Conservation (phyloP, 2,113 vertebrate species). For the Struthio camelus region DNA sequence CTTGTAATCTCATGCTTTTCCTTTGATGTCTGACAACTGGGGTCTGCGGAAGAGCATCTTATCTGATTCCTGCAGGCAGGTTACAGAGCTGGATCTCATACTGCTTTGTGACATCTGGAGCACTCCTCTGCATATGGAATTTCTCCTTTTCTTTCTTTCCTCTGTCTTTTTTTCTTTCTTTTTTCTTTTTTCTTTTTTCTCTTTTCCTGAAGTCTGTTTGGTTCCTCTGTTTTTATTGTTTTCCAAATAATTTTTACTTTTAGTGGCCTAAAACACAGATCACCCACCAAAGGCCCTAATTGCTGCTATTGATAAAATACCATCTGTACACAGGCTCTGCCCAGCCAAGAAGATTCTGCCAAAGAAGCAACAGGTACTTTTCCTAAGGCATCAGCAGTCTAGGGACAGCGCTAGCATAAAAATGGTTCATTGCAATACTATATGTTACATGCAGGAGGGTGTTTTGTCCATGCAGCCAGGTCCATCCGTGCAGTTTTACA, state of each 20-base stretch:
- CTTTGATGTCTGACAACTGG: neutral
- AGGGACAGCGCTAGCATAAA: neutral
- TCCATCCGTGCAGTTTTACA: neutral
- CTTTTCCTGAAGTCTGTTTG: neutral
- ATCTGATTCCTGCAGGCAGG: conserved; percentile 21
- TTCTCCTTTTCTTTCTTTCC: neutral
- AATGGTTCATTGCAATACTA: neutral
- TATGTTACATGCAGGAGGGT: neutral
- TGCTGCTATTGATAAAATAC: neutral
- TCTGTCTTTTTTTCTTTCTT: fast-evolving
- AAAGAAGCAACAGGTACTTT: neutral
- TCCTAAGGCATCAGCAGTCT: neutral
- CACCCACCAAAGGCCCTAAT: neutral
- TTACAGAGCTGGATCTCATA: neutral
- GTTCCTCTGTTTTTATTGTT: neutral
- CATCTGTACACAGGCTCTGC: neutral
- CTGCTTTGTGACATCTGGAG: conserved; percentile 1
- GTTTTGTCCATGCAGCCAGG: neutral
- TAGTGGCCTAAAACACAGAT: neutral
- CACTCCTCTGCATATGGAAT: neutral
- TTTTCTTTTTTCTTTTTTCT: fast-evolving
- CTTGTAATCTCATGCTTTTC: neutral
- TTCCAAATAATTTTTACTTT: neutral
- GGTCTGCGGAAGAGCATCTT: neutral
- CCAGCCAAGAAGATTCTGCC: neutral